Evolutionary conservation across 2,797 vertebrate species (phyloP), one percentile per base, ranked within the genome.

Genomic region (Gallirallus australis): DNA sequence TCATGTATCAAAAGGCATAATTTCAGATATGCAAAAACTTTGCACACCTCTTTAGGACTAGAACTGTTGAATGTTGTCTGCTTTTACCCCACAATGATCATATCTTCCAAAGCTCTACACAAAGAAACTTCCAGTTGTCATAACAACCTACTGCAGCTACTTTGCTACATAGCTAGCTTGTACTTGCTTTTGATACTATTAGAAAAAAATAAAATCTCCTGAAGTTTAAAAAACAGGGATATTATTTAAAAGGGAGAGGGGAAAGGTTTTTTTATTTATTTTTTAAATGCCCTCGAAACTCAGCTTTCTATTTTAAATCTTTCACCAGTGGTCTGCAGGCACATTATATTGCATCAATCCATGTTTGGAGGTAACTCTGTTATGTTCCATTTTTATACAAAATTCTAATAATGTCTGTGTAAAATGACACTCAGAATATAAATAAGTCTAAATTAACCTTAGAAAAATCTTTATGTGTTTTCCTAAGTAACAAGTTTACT

Each of bases 121-220:
- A 88, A 95, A 96, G 94, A 96, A 96, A 96, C 90, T 97, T 97
- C 81, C 78, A 80, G 96, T 97, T 97, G 97, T 97, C 97, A 98
- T 97, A 97, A 98, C 97, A 97, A 97, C 96, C 90, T 86, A 19
- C 69, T 96, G 75, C 89, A 89, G 89, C 50, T 63, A 64, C 64
- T 61, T 72, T 66, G 31, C 50, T 86, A 53, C 61, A 76, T 31
- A 73, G 64, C 75, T 31, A 87, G 52, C 68, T 90, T 94, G 27
- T 42, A 65, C 94, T 96, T 86, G 28, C n/a, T 88, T 87, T 92
- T 68, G 40, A 70, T 65, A 80, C 50, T 75, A 92, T 94, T 90
- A 89, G 37, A 45, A 96, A 77, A 91, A 92, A 83, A 80, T 85
- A 65, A 88, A 80, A 47, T 57, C 28, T 84, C 47, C 39, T 52